Conservation (phyloP, 1,140 invertebrate genomes). For the Papilio polyxenes region DNA sequence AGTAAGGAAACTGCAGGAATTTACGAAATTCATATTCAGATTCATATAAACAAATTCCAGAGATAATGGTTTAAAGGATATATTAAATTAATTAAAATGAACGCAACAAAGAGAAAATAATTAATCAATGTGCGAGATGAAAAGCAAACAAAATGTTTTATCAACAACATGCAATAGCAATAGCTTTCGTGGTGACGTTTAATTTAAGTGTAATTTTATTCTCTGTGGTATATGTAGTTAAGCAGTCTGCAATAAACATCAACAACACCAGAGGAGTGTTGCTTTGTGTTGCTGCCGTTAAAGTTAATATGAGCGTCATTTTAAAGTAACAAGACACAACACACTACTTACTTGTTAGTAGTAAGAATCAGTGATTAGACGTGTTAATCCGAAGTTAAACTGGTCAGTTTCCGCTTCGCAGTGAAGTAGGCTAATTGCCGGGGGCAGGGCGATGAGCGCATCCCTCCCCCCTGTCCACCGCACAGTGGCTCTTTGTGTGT, state of each 20-base stretch:
- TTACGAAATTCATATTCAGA: no score
- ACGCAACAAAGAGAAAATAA: not conserved
- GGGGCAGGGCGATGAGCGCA: not conserved
- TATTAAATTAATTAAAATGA: not conserved
- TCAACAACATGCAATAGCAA: not conserved
- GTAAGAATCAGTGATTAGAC: not conserved
- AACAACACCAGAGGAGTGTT: not conserved
- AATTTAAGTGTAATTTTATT: not conserved
- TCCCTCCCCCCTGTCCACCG: not conserved
- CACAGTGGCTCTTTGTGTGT: not conserved
- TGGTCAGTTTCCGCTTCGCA: not conserved
- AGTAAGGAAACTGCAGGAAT: not conserved
- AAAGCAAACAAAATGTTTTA: slow-evolving; percentile 8
- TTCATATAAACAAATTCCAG: no score
- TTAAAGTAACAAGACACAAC: not conserved
- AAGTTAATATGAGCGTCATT: no score
- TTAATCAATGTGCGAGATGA: not conserved
- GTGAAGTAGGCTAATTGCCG: slow-evolving; percentile 5
- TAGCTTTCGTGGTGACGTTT: not conserved
- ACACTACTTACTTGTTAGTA: not conserved
- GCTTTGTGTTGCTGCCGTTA: no score
- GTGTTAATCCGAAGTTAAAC: slow-evolving; percentile 7
- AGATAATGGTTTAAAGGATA: not conserved
- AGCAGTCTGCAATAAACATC: not conserved
- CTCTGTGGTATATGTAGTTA: not conserved